These are phyloP conservation scores for Steromphala cineraria DNA, from an alignment of 2,888 invertebrate species.

Conservation along the genomic window DNA sequence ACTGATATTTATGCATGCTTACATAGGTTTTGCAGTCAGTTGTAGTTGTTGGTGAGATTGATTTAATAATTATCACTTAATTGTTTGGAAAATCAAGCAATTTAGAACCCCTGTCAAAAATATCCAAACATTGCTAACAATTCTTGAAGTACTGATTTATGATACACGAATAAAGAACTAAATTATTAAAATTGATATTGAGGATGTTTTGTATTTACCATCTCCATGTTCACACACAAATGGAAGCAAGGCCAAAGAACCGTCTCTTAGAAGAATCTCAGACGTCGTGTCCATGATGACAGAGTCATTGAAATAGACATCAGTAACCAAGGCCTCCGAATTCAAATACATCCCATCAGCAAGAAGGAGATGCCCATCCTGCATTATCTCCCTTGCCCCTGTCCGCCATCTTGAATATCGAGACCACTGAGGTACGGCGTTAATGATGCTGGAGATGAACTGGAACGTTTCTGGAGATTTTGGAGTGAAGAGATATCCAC, in stretches of 20 bases:
- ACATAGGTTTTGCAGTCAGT: no score
- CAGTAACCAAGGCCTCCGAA: background rate
- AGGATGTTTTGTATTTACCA: background rate
- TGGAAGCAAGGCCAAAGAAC: background rate
- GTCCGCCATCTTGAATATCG: background rate
- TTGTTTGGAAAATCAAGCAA: no score
- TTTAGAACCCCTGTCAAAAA: no score
- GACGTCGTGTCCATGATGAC: background rate
- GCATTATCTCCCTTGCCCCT: slow-evolving; percentile 9
- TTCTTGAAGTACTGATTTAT: no score
- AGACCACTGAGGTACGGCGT: background rate
- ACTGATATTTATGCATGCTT: no score
- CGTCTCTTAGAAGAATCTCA: background rate
- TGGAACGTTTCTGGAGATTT: background rate
- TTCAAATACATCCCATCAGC: background rate
- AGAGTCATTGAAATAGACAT: background rate
- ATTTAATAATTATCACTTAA: no score
- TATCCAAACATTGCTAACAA: no score
- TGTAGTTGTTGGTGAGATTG: no score
- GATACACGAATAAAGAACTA: no score
- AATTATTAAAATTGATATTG: no score
- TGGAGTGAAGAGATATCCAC: background rate
- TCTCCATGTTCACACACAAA: background rate
- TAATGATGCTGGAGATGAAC: background rate
- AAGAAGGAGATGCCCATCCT: background rate